These are phyloP conservation scores for Ceryle rudis DNA, from an alignment of 2,797 vertebrate species.

Conservation along the genomic window DNA sequence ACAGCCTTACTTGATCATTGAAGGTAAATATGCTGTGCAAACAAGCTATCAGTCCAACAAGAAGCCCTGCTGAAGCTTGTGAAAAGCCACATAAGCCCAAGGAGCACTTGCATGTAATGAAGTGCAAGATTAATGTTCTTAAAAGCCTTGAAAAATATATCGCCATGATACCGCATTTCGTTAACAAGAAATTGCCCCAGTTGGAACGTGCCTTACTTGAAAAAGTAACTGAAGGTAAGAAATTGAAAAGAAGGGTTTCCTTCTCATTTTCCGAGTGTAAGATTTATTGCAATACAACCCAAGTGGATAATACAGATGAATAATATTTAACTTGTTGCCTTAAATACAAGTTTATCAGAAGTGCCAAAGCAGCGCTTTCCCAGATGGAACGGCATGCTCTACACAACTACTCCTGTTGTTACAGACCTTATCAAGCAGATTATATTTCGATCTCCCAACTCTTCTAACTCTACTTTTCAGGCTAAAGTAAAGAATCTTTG, in stretches of 20 bases:
- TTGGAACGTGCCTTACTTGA: neutral
- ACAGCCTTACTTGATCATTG: neutral
- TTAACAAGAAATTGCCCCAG: neutral
- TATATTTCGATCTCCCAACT: neutral
- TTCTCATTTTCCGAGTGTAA: neutral
- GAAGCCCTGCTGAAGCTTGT: neutral
- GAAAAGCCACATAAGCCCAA: neutral
- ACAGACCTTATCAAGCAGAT: neutral
- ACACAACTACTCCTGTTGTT: neutral
- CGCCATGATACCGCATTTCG: neutral
- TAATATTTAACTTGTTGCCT: neutral
- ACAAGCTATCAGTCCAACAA: neutral
- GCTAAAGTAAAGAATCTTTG: neutral
- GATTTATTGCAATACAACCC: neutral
- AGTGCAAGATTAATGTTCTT: neutral
- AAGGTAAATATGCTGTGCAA: neutral
- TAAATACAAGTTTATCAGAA: neutral
- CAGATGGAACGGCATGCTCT: neutral
- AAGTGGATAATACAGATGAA: neutral
- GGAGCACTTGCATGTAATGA: neutral
- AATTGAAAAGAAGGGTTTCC: neutral
- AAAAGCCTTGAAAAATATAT: neutral
- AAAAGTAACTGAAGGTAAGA: neutral
- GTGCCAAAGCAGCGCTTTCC: neutral
- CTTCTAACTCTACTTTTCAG: neutral